These are phyloP conservation scores for Columba janthina DNA, from an alignment of 2,113 vertebrate species.

Conservation along the genomic window DNA sequence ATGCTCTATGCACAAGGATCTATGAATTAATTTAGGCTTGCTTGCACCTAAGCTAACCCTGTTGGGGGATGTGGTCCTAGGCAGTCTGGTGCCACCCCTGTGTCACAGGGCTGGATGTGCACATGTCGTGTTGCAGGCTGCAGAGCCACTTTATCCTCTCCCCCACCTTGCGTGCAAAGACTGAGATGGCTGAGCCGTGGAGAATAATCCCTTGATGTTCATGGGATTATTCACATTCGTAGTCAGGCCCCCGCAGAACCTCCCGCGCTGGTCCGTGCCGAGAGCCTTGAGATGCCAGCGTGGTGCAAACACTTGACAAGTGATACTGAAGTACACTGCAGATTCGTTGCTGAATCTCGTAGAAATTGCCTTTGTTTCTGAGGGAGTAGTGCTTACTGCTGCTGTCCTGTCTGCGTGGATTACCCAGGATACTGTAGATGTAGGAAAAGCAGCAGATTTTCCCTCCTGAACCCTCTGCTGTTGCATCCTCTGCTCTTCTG, in stretches of 20 bases:
- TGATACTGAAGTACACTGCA: accelerated
- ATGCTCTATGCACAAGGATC: not conserved
- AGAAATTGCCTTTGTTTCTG: conserved; percentile 15
- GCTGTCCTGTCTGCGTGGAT: not conserved
- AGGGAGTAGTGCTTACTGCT: not conserved
- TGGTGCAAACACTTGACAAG: not conserved
- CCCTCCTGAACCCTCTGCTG: not conserved
- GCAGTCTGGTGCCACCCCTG: not conserved
- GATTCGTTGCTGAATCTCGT: not conserved
- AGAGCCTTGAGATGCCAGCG: accelerated
- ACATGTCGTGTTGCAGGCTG: accelerated
- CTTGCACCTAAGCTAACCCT: not conserved
- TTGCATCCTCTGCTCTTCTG: not conserved
- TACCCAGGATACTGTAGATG: not conserved
- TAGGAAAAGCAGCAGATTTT: not conserved
- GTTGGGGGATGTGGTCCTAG: accelerated
- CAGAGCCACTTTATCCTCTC: not conserved
- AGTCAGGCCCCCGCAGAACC: conserved; percentile 7
- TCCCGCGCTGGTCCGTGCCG: not conserved
- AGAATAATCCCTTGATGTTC: conserved; percentile 25
- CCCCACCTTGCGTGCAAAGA: conserved; percentile 3
- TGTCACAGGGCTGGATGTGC: not conserved
- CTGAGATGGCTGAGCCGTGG: not conserved
- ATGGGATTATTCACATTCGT: conserved; percentile 20
- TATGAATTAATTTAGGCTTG: not conserved